Evolutionary conservation across 1,140 invertebrate genomes (phyloP).

Genomic region (Drosophila bocqueti): DNA sequence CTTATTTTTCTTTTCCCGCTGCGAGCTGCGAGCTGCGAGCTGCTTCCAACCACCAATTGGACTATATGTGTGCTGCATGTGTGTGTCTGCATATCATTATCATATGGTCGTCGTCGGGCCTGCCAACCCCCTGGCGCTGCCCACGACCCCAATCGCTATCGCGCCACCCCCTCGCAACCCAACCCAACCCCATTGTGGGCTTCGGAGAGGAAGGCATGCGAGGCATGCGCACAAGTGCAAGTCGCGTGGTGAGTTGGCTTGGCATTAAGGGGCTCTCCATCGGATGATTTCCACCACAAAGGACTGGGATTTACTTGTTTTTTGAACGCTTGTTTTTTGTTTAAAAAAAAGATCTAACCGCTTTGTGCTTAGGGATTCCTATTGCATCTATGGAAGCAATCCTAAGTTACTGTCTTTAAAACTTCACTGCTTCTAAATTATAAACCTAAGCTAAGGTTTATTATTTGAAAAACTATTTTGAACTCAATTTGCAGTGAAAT

Average conservation of each 20-base stretch:
- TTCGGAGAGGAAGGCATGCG: background rate
- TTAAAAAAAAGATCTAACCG: too few relatives aligned
- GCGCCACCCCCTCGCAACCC: conserved; percentile 26
- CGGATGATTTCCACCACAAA: conserved; percentile 18
- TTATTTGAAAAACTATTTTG: too few relatives aligned
- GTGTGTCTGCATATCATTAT: conserved; percentile 70
- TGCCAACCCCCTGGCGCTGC: conserved; percentile 49
- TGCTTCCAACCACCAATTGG: conserved; percentile 74
- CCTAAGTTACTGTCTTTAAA: too few relatives aligned
- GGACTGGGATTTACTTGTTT: background rate
- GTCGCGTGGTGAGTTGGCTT: conserved; percentile 63
- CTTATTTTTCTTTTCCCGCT: conserved; percentile 57
- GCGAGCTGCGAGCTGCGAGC: conserved; percentile 33
- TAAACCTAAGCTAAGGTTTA: too few relatives aligned
- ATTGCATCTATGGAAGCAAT: too few relatives aligned
- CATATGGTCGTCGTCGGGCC: conserved; percentile 61
- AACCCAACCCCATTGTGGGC: conserved; percentile 26
- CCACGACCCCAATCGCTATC: conserved; percentile 12
- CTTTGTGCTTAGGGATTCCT: too few relatives aligned
- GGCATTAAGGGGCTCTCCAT: conserved; percentile 28
- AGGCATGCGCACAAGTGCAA: conserved; percentile 75
- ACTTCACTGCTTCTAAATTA: too few relatives aligned
- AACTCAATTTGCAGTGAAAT: too few relatives aligned
- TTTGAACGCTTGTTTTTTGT: conserved; percentile 13
- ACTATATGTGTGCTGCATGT: conserved; percentile 22